Conservation (phyloP, 2,797 vertebrate species). For the Molossus molossus region DNA sequence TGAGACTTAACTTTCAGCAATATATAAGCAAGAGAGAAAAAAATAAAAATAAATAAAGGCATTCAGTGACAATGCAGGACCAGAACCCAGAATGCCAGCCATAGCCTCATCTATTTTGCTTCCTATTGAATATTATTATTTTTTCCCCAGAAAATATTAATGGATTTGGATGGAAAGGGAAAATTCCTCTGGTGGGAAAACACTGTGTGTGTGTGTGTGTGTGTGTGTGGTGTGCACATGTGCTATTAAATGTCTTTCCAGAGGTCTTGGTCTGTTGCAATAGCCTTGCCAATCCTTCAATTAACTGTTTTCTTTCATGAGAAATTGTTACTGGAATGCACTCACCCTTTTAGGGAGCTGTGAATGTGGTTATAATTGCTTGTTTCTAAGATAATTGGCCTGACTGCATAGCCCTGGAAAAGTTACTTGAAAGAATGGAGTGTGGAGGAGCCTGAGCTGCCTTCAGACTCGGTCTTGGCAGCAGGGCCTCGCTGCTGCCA, state of each 20-base stretch:
- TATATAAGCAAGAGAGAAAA: background rate
- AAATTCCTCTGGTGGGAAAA: conserved; percentile 59
- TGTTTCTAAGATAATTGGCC: conserved; percentile 83
- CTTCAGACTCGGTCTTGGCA: conserved; percentile 27
- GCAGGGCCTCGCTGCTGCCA: background rate
- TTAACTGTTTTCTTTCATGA: conserved; percentile 82
- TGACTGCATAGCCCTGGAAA: conserved; percentile 72
- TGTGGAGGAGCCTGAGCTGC: conserved; percentile 32
- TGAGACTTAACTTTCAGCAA: conserved; percentile 23
- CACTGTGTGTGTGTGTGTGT: background rate
- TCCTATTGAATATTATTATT: background rate
- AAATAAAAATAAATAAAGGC: background rate
- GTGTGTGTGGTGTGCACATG: accelerated
- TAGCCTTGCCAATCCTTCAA: conserved; percentile 82
- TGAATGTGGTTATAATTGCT: conserved; percentile 84
- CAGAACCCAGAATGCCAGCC: background rate
- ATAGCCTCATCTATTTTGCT: background rate
- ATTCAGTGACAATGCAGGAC: background rate
- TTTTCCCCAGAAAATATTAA: background rate
- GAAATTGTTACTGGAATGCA: conserved; percentile 83
- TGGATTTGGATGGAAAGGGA: conserved; percentile 33
- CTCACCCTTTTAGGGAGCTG: conserved; percentile 81
- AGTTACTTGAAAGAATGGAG: conserved; percentile 75
- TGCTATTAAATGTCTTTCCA: conserved; percentile 67
- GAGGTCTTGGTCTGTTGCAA: conserved; percentile 79